A percentile compares a stretch with the other conserved stretches of the same genome.
Evolutionary conservation across 2,797 vertebrate genomes (phyloP).

Genomic region (Etheostoma nigrum): DNA sequence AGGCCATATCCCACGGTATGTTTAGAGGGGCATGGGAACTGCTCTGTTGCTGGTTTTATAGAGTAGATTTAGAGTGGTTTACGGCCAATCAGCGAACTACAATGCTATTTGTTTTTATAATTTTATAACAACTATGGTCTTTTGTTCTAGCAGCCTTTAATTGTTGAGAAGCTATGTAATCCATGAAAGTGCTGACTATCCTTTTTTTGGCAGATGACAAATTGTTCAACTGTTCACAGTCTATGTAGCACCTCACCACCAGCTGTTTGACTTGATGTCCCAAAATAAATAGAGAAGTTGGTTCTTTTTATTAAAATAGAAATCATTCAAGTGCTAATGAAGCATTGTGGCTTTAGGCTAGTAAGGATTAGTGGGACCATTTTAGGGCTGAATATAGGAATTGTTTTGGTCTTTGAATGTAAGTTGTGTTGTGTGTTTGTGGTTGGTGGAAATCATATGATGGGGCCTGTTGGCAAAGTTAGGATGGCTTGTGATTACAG

Average conservation of each 20-base stretch:
- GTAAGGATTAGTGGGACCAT: not conserved
- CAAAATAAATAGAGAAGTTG: slow-evolving; percentile 33
- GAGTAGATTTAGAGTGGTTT: not conserved
- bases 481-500: not conserved
- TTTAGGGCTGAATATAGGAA: not conserved
- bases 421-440: not conserved
- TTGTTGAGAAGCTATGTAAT: slow-evolving; percentile 43
- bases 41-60: slow-evolving; percentile 7
- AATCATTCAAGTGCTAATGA: slow-evolving; percentile 2
- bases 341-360: not conserved
- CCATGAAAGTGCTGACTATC: slow-evolving; percentile 43
- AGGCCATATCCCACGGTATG: not conserved
- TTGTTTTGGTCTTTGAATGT: slow-evolving; percentile 3
- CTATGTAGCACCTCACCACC: slow-evolving; percentile 6
- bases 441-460: not conserved
- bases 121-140: not conserved
- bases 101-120: slow-evolving; percentile 14
- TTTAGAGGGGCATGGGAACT: slow-evolving; percentile 10
- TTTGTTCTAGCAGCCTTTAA: not conserved
- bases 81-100: not conserved
- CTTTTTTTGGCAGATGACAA: slow-evolving; percentile 35
- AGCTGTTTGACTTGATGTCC: slow-evolving; percentile 23
- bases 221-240: slow-evolving; percentile 28
- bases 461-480: not conserved
- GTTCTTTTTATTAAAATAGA: slow-evolving; percentile 30